These are phyloP conservation scores for Agrochola litura DNA, from an alignment of 2,888 invertebrate genomes.

Conservation along the genomic window DNA sequence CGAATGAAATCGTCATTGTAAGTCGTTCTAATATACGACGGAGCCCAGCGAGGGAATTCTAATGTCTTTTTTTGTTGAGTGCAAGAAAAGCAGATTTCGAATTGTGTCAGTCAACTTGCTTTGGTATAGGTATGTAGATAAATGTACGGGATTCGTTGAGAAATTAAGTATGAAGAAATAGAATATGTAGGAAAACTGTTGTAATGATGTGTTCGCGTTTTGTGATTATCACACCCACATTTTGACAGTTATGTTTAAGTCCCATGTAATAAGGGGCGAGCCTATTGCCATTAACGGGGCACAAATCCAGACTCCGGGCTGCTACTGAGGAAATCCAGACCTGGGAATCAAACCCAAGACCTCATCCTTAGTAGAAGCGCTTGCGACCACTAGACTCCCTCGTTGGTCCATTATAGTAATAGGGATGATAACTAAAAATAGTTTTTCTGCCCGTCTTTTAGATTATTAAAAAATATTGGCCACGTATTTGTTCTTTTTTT, in stretches of 20 bases:
- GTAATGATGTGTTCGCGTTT: background rate
- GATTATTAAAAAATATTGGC: too few species aligned
- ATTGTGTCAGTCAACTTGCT: constrained; percentile 46
- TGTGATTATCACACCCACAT: background rate
- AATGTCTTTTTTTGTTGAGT: constrained; percentile 59
- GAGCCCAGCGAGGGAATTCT: constrained; percentile 44
- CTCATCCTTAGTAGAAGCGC: too few species aligned
- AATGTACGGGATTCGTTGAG: background rate
- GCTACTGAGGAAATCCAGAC: too few species aligned
- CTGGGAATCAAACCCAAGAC: too few species aligned
- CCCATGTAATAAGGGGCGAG: background rate
- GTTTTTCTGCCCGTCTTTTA: too few species aligned
- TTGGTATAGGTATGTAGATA: background rate
- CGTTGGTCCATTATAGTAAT: too few species aligned
- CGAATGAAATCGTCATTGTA: constrained; percentile 53
- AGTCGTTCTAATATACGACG: constrained; percentile 22
- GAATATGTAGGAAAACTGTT: background rate
- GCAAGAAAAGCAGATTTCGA: constrained; percentile 42
- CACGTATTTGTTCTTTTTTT: too few species aligned
- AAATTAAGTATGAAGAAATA: background rate
- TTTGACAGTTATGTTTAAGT: background rate
- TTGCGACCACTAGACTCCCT: too few species aligned
- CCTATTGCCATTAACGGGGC: background rate
- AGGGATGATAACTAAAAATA: too few species aligned
- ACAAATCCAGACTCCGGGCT: too few species aligned